Evolutionary conservation across 2,797 vertebrate species (phyloP), one percentile per base, ranked within the genome.

Genomic region (Meriones psammophilus): DNA sequence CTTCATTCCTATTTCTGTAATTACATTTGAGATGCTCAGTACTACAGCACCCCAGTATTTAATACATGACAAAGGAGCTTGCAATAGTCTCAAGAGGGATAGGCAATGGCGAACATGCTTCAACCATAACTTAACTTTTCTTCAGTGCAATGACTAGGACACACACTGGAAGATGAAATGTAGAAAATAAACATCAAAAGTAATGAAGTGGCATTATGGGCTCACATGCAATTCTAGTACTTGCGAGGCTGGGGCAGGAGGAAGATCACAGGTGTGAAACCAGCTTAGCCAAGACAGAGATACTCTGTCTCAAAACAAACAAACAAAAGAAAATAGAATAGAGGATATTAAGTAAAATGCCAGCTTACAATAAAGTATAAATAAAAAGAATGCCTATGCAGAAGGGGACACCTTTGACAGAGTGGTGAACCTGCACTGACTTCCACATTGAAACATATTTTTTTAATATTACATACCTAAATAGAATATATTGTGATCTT

Each of bases 61-160:
- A 85, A 77, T 62, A 54, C 17, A 92, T 76, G 56, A 46, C 62
- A 90, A 96, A 92, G 39, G 42, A 96, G n/a, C 73, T 71, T 22
- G 22, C 54, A 58, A 30, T 39, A 76, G 20, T 88, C 66, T 92
- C 42, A 89, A 68, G 91, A 73, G 8, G 56, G 60, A 5, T 26
- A 78, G 87, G 18, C 69, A 46, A n/a, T 46, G 62, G 39, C 60
- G 68, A 80, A 62, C 62, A 56, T n/a, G 60, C 6, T 30, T 71
- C 54, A 54, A 54, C 22, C 10, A 10, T 64, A 42, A 56, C 12
- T 36, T 80, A 58, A 18, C 39, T 91, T 96, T 84, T 73, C 71
- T 84, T 84, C 76, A 77, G 8, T 50, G 50, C 5, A 50, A 91
- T 9, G 1, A 74, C 28, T 73, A 69, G 42, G 14, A 58, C 9